These are phyloP conservation scores for Brenthis daphne DNA, from an alignment of 2,888 invertebrate species.

Conservation along the genomic window DNA sequence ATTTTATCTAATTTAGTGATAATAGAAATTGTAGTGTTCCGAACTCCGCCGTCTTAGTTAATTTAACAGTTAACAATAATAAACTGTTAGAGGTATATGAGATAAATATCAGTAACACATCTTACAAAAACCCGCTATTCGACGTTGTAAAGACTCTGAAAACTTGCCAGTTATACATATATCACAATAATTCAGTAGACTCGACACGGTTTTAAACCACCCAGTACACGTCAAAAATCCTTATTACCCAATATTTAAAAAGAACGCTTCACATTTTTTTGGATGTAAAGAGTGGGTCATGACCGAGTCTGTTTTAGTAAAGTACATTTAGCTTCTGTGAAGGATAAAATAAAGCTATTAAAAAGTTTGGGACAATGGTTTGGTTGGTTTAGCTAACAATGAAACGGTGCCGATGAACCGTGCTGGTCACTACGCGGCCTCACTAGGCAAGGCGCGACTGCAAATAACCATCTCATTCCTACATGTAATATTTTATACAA, in stretches of 20 bases:
- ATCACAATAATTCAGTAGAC: conserved; percentile 71
- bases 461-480: no score
- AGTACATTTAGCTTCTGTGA: conserved; percentile 24
- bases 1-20: no score
- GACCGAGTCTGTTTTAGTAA: conserved; percentile 25
- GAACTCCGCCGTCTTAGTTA: conserved; percentile 45
- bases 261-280: background rate
- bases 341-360: conserved; percentile 27
- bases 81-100: conserved; percentile 70
- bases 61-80: conserved; percentile 74
- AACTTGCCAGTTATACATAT: conserved; percentile 61
- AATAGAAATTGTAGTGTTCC: background rate
- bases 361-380: conserved; percentile 33
- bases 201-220: conserved; percentile 16
- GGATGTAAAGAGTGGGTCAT: conserved; percentile 15
- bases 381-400: background rate
- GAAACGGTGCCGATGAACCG: background rate
- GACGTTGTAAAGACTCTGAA: conserved; percentile 73
- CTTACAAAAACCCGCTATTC: conserved; percentile 66
- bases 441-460: no score
- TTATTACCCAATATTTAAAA: background rate
- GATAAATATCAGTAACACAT: conserved; percentile 58
- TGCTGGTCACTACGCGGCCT: background rate
- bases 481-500: no score
- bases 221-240: background rate